phyloP scores from a whole-genome alignment of 2,797 vertebrate genomes.

The Arremon aurantiirostris region DNA sequence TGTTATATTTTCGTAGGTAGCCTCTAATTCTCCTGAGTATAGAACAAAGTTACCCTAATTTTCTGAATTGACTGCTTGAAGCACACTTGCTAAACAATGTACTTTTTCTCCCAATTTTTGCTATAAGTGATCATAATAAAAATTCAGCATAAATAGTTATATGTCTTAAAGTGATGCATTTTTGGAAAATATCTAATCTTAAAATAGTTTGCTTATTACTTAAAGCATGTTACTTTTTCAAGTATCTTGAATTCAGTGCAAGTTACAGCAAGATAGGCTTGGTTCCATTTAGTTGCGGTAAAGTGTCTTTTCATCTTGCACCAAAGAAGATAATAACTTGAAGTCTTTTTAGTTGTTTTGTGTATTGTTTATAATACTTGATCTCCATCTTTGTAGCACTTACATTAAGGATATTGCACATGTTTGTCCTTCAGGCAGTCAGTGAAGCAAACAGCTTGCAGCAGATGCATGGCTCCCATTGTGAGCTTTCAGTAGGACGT shows the following conservation, averaged over 20 bases:
- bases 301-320: background rate
- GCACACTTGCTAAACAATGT: slow-evolving; percentile 39
- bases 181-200: background rate
- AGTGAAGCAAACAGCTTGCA: background rate
- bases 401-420: background rate
- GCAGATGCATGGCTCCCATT: background rate
- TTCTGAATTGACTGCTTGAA: slow-evolving; percentile 6
- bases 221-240: background rate
- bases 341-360: background rate
- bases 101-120: slow-evolving; percentile 17
- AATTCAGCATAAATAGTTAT: slow-evolving; percentile 19
- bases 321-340: slow-evolving; percentile 12
- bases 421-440: background rate
- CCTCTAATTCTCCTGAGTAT: slow-evolving; percentile 31
- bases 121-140: slow-evolving; percentile 51
- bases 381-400: background rate
- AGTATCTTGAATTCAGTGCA: background rate
- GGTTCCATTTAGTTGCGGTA: background rate
- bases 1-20: slow-evolving; percentile 31
- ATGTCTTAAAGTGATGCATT: background rate
- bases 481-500: background rate
- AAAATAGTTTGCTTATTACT: background rate
- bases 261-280: background rate
- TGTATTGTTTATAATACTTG: background rate
- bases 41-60: slow-evolving; percentile 42